These are phyloP conservation scores for Limonius californicus DNA, from an alignment of 1,140 invertebrate species.

Conservation along the genomic window DNA sequence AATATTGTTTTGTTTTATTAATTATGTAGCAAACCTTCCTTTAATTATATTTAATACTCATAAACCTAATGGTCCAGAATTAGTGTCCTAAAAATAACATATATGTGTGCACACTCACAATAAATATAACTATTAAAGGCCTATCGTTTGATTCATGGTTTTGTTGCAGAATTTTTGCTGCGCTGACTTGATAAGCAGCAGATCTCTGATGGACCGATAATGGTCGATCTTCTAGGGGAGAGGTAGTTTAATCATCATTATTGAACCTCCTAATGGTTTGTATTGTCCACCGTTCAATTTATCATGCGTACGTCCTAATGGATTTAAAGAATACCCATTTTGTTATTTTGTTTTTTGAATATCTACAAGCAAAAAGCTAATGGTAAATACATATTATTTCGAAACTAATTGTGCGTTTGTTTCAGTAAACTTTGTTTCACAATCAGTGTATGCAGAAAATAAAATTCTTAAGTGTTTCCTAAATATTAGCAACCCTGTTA, in stretches of 20 bases:
- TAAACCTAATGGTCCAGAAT: too few species aligned
- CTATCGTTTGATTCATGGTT: conserved; percentile 8
- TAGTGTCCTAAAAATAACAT: too few species aligned
- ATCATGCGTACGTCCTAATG: conserved; percentile 39
- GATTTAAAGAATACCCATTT: conserved; percentile 17
- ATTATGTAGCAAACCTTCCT: too few species aligned
- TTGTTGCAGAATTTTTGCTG: conserved; percentile 14
- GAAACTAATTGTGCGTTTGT: too few species aligned
- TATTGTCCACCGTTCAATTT: conserved; percentile 45
- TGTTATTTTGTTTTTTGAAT: background rate
- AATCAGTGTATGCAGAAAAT: background rate
- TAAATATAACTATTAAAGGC: background rate
- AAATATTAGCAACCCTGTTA: background rate
- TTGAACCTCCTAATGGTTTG: conserved; percentile 45
- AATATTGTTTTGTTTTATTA: too few species aligned
- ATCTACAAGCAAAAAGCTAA: too few species aligned
- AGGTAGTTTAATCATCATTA: conserved; percentile 46
- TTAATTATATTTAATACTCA: too few species aligned
- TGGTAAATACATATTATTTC: too few species aligned
- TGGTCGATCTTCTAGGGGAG: conserved; percentile 31
- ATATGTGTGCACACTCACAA: background rate
- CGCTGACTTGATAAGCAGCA: conserved; percentile 7
- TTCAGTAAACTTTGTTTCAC: background rate
- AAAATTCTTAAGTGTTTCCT: background rate
- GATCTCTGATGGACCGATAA: conserved; percentile 30